phyloP scores from a whole-genome alignment of 1,140 invertebrate species.

The Branchinecta lindahli region DNA sequence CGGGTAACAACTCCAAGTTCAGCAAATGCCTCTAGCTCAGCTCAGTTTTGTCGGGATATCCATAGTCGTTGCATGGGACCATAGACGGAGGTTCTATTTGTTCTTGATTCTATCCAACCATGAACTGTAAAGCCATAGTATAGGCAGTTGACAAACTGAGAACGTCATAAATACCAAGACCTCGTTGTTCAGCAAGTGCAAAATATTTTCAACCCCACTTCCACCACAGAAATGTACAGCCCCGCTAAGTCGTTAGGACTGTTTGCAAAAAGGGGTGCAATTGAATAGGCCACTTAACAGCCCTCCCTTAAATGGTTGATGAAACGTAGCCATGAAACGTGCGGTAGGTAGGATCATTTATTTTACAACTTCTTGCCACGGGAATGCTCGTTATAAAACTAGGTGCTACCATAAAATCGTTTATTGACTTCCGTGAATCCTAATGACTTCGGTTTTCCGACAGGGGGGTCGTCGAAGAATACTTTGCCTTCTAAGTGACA shows the following conservation, averaged over 20 bases:
- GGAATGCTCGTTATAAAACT: not conserved
- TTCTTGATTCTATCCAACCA: no score
- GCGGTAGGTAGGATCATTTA: constrained; percentile 4
- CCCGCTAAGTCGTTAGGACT: not conserved
- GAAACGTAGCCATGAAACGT: not conserved
- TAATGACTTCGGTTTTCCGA: not conserved
- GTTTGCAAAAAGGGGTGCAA: not conserved
- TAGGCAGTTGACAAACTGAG: no score
- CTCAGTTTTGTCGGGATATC: no score
- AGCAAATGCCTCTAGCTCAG: no score
- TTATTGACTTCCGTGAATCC: constrained; percentile 2
- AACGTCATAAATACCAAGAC: no score
- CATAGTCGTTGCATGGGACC: no score
- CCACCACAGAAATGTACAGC: not conserved
- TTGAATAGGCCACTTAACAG: constrained; percentile 5
- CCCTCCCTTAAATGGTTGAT: constrained; percentile 3
- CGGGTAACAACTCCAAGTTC: no score
- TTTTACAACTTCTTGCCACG: not conserved
- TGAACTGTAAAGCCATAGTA: no score
- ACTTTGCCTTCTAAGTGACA: no score
- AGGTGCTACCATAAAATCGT: constrained; percentile 7
- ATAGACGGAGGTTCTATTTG: no score
- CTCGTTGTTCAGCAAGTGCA: no score
- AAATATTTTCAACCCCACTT: not conserved
- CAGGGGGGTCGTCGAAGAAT: no score